These are phyloP conservation scores for Tarsius wallacei DNA, from an alignment of 2,797 vertebrate genomes.

Conservation along the genomic window DNA sequence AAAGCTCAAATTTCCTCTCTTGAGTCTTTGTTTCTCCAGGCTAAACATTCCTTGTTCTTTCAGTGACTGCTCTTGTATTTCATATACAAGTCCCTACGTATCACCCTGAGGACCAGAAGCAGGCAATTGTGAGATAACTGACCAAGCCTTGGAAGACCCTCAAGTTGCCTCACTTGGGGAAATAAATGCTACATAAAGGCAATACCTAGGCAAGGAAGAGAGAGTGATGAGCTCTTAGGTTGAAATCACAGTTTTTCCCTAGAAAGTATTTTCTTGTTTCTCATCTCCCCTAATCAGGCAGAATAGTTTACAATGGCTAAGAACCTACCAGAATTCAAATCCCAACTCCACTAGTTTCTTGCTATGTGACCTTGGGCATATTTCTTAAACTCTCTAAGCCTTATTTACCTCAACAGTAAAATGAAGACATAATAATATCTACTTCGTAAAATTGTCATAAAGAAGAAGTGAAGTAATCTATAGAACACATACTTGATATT, in stretches of 20 bases:
- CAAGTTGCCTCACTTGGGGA: background rate
- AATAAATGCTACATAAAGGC: background rate
- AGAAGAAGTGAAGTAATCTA: background rate
- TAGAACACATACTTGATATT: background rate
- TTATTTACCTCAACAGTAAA: background rate
- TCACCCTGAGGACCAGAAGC: background rate
- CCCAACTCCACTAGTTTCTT: background rate
- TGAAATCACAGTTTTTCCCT: background rate
- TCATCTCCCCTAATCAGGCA: background rate
- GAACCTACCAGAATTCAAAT: background rate
- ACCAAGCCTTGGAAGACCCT: background rate
- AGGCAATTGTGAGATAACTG: background rate
- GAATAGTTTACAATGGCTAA: background rate
- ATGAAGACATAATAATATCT: background rate
- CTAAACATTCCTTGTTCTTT: constrained; percentile 26
- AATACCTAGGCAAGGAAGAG: background rate
- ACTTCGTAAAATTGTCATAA: constrained; percentile 7
- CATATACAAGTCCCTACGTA: background rate
- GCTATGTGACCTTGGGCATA: background rate
- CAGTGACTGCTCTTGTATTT: background rate
- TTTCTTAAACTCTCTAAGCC: constrained; percentile 14
- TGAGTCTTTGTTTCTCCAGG: constrained; percentile 59
- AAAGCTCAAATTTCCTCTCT: constrained; percentile 77
- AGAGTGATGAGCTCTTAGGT: background rate
- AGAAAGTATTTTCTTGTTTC: background rate